These are phyloP conservation scores for Podocnemis expansa DNA, from an alignment of 2,113 vertebrate genomes.

Conservation along the genomic window DNA sequence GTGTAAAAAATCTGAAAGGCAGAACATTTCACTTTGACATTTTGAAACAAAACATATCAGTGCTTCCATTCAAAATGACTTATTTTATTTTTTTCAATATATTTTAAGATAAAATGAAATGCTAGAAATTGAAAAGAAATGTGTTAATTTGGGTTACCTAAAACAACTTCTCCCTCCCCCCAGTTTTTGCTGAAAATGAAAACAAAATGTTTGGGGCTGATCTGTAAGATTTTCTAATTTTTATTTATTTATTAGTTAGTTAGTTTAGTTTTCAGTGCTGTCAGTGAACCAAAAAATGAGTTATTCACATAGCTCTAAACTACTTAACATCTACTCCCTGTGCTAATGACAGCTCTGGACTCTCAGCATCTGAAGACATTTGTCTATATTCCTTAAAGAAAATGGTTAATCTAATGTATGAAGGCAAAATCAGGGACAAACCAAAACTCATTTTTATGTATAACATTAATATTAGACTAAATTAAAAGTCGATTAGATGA, in stretches of 20 bases:
- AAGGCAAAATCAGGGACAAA: slow-evolving; percentile 47
- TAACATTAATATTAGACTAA: slow-evolving; percentile 45
- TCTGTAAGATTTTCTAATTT: not conserved
- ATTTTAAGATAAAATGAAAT: not conserved
- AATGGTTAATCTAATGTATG: slow-evolving; percentile 43
- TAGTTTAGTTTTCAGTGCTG: not conserved
- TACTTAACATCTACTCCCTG: slow-evolving; percentile 28
- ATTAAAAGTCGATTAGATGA: not conserved
- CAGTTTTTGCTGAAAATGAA: not conserved
- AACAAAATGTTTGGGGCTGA: not conserved
- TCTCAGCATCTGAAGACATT: slow-evolving; percentile 44
- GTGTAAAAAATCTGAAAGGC: not conserved
- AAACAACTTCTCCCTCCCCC: not conserved
- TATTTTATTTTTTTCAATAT: not conserved
- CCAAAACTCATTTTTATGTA: slow-evolving; percentile 55
- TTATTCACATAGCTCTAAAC: not conserved
- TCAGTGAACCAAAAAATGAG: not conserved
- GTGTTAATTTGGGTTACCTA: not conserved
- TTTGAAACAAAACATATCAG: no score
- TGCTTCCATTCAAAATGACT: not conserved
- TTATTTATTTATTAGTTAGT: not conserved
- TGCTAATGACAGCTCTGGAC: slow-evolving; percentile 17
- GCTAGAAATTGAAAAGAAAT: not conserved
- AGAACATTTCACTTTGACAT: not conserved
- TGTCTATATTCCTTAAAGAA: not conserved